Evolutionary conservation across 2,113 vertebrate genomes (phyloP), one percentile per base, ranked within the genome.

Genomic region (Synodontis membranacea): DNA sequence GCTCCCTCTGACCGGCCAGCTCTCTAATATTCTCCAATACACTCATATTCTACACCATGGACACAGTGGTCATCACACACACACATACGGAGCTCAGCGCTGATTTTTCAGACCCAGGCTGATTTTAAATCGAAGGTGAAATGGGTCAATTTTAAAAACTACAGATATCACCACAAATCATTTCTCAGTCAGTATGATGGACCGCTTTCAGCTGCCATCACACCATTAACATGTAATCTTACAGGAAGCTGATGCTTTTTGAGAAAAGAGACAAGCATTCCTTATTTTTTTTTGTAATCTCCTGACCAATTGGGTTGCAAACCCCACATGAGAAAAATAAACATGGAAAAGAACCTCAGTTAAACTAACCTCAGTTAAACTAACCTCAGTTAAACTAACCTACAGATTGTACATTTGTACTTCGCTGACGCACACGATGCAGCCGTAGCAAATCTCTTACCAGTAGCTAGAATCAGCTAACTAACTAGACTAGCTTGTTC

Each of bases 1-100:
- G 82, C 83, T 88, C 23, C 54, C 48, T 54, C 70, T 82, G 80
- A 42, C 50, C 46, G 25, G 34, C 54, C 31, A 21, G 28, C 54
- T 79, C 50, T n/a, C 83, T 62, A 5, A 28, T 54, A 37, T 64
- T 50, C 56, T 76, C 80, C 44, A 28, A 58, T 25, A 48, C 42
- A 11, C 80, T n/a, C 70, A 44, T 23, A 70, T 46, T 52, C 82
- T 78, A 72, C 64, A 76, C 10, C 50, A n/a, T 3, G 6, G 19
- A 46, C 80, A 23, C 39, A 31, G 23, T 60, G 5, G 1, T 25
- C 70, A 74, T 21, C 72, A 78, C 46, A 78, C 74, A 52, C 46
- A 78, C 44, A 76, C 44, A 76, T 25, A 46, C 25, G 15, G 58
- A n/a, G 58, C 17, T 12, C 10, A 12, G 25, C 11, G 28, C 6